Evolutionary conservation across 2,888 invertebrate species (phyloP).

Genomic region (Tanytarsus gracilentus): DNA sequence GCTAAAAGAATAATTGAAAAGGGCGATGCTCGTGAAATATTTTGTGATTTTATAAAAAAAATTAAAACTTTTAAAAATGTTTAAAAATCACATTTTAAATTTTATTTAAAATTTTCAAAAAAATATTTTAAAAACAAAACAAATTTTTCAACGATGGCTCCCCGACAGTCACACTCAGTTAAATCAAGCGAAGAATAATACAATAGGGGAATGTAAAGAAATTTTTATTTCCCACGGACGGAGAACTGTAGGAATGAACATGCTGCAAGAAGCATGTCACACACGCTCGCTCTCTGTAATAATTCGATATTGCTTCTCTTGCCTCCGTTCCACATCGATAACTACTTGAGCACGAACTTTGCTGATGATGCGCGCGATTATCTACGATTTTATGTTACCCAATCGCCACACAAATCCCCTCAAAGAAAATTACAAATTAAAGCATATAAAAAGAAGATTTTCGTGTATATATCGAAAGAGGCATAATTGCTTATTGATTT

Average conservation of each 20-base stretch:
- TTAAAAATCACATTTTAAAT: too few species aligned
- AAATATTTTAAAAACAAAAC: too few species aligned
- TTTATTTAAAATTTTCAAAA: too few species aligned
- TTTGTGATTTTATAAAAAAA: too few species aligned
- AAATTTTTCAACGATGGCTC: too few species aligned
- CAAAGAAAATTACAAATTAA: constrained; percentile 28
- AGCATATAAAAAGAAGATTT: constrained; percentile 17
- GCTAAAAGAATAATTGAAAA: constrained; percentile 23
- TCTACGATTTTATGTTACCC: constrained; percentile 6
- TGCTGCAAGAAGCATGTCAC: constrained; percentile 26
- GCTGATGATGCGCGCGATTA: too few species aligned
- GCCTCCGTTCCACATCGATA: constrained; percentile 3
- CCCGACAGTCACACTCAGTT: too few species aligned
- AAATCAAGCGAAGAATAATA: too few species aligned
- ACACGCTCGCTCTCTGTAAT: constrained; percentile 18
- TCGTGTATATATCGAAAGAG: constrained; percentile 26
- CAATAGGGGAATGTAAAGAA: constrained; percentile 28
- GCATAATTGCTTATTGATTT: constrained; percentile 29
- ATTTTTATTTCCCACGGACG: constrained; percentile 26
- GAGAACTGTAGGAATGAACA: constrained; percentile 3
- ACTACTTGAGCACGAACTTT: too few species aligned
- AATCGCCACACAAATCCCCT: not conserved
- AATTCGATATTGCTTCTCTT: not conserved
- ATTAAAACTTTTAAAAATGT: too few species aligned
- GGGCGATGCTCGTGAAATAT: too few species aligned